A percentile compares a stretch with the other conserved stretches of the same genome.
These are phyloP conservation scores for Alouatta caraya DNA, from an alignment of 2,797 vertebrate species.

Conservation along the genomic window DNA sequence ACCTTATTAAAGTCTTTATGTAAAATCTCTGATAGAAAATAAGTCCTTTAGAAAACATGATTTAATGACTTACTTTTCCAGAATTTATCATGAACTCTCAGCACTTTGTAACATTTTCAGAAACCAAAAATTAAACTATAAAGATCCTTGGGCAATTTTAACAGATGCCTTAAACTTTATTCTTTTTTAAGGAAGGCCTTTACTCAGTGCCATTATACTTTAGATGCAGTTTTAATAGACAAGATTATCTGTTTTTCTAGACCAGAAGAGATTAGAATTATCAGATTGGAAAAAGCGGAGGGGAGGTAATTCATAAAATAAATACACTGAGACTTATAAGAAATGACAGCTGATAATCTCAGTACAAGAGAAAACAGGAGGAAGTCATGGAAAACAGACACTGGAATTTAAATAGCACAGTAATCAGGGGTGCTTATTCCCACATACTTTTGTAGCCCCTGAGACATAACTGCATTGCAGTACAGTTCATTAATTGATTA, in stretches of 20 bases:
- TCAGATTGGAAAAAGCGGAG: slow-evolving; percentile 19
- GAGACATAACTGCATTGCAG: not conserved
- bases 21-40: not conserved
- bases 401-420: not conserved
- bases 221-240: not conserved
- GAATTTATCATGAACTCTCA: not conserved
- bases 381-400: not conserved
- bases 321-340: slow-evolving; percentile 20
- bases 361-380: not conserved
- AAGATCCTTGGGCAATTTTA: slow-evolving; percentile 4
- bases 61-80: not conserved
- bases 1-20: not conserved
- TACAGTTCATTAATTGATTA: not conserved
- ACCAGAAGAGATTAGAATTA: slow-evolving; percentile 24
- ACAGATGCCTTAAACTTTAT: not conserved
- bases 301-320: slow-evolving; percentile 35
- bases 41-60: not conserved
- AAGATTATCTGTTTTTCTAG: not conserved
- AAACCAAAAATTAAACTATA: not conserved
- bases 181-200: not conserved
- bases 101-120: not conserved
- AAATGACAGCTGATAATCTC: slow-evolving; percentile 7
- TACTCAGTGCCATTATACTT: not conserved
- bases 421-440: not conserved
- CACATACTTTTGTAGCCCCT: not conserved